Evolutionary conservation across 2,797 vertebrate genomes (phyloP).

Genomic region (Gymnopithys bicolor): DNA sequence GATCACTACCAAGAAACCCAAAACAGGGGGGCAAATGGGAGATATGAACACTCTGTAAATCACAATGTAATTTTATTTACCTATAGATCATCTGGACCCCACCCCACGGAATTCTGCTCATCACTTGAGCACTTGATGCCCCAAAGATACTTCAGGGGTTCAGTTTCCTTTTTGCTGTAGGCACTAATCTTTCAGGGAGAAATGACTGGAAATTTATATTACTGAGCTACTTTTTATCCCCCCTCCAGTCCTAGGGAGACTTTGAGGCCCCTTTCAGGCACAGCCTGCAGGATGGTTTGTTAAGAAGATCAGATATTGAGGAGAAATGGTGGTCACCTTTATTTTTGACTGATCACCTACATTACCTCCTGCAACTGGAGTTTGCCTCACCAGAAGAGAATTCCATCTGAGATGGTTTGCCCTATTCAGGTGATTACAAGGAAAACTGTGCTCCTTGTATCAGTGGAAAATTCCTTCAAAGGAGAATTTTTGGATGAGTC

Average conservation of each 20-base stretch:
- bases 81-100: background rate
- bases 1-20: background rate
- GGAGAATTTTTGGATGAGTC: background rate
- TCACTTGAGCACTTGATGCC: background rate
- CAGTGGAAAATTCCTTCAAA: background rate
- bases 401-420: background rate
- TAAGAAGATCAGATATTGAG: background rate
- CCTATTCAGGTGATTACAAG: background rate
- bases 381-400: background rate
- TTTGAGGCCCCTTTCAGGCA: background rate
- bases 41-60: background rate
- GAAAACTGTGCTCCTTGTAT: fast-evolving
- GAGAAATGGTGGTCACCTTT: background rate
- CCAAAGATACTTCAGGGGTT: background rate
- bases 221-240: background rate
- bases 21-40: background rate
- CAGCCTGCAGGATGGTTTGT: background rate
- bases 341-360: background rate
- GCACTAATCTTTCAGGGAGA: background rate
- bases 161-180: fast-evolving
- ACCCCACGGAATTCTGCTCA: background rate
- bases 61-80: background rate
- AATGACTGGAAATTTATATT: background rate
- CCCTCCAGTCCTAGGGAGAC: background rate
- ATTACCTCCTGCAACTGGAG: background rate